Evolutionary conservation across 2,797 vertebrate genomes (phyloP), one percentile per base, ranked within the genome.

Genomic region (Centroberyx gerrardi): DNA sequence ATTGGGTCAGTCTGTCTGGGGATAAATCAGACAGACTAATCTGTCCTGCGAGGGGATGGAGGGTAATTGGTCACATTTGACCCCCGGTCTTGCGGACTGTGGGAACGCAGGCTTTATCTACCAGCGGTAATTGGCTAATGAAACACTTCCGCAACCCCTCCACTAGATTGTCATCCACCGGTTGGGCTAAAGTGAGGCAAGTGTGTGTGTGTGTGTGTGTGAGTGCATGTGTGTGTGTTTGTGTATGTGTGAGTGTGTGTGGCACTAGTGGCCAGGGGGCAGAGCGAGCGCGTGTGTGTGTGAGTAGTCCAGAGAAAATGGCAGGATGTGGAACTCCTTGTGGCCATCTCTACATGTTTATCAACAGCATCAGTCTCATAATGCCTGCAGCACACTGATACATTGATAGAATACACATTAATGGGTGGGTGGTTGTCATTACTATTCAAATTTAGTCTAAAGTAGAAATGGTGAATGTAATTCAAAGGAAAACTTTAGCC

Each of bases 1-100:
- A 89, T 70, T 90, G 84, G 91, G 85, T 90, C 88, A 88, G 83
- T 84, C 91, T 83, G 87, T 91, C 91, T 91, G 69, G 87, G 88
- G 91, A 92, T 92, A 93, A 93, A 94, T 94, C 91, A 91, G 92
- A 88, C 86, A 75, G 80, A 77, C 85, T 93, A 90, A 92, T 93
- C 90, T 94, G 87, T 89, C 87, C 89, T 93, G 90, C 78, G 89
- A 91, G 88, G 86, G 82, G 90, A 92, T 91, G 86, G 87, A 70
- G 88, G 87, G 89, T 94, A 94, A 95, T 94, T 95, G 93, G 91
- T 94, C 92, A 94, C 92, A 92, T 94, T 92, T 94, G 91, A 95
- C 93, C 93, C 88, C 84, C 58, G 53, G 88, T 89, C 92, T 85
- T 72, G 76, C 62, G 81, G 91, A 95, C 93, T 94, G 93, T 95